Percentiles rank a stretch among this genome's conserved stretches.
Evolutionary conservation across 64 coral and sea anemone genomes (phyloP).

Genomic region (Montipora cactus): DNA sequence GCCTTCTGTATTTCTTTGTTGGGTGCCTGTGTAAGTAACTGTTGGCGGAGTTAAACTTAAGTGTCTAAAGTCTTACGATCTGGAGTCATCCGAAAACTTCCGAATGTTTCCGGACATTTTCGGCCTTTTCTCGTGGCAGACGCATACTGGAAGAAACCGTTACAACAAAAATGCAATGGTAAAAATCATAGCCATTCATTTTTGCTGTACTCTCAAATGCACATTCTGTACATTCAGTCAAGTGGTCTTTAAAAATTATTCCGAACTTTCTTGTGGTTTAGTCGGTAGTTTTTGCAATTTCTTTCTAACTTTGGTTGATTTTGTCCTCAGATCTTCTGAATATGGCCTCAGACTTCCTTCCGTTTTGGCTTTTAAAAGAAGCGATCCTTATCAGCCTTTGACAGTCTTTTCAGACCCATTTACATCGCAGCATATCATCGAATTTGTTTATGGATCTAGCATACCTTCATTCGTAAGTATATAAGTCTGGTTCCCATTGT

Average conservation of each 20-base stretch:
- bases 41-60: background rate
- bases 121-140: background rate
- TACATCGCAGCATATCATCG: background rate
- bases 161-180: no score
- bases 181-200: no score
- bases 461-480: slow-evolving; percentile 63
- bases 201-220: no score
- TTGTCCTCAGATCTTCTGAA: slow-evolving; percentile 23
- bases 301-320: background rate
- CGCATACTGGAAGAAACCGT: no score
- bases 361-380: slow-evolving; percentile 45
- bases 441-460: slow-evolving; percentile 29
- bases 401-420: slow-evolving; percentile 31
- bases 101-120: background rate
- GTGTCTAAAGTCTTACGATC: background rate
- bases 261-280: background rate
- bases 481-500: background rate
- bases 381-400: slow-evolving; percentile 29
- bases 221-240: no score
- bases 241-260: no score
- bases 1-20: slow-evolving; percentile 39
- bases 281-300: background rate
- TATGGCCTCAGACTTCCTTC: slow-evolving; percentile 48
- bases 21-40: slow-evolving; percentile 73
- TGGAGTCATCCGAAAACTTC: background rate